Conservation (phyloP, 1,140 invertebrate genomes). For the Oppia nitens region DNA sequence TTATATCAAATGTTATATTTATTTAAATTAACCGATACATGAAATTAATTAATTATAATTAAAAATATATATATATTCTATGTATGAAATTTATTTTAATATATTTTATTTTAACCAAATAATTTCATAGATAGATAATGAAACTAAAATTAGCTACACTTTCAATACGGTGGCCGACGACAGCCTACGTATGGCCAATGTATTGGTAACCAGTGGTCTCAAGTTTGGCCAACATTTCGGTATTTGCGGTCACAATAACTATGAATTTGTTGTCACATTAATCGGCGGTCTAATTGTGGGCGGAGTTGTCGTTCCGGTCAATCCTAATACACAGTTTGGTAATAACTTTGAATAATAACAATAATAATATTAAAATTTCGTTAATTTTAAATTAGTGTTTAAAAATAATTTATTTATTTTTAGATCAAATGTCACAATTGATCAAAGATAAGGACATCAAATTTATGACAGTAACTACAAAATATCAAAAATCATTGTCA, state of each 20-base stretch:
- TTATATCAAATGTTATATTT: too few species aligned
- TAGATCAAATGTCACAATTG: neutral
- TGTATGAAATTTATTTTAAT: too few species aligned
- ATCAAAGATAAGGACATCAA: neutral
- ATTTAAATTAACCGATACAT: too few species aligned
- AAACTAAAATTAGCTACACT: neutral
- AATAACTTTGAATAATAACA: neutral
- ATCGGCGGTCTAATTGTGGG: neutral
- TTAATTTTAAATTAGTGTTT: neutral
- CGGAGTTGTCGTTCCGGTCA: neutral
- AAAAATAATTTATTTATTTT: neutral
- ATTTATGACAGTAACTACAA: neutral
- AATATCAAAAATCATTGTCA: neutral
- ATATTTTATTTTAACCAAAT: too few species aligned
- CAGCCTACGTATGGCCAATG: neutral
- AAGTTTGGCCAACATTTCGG: neutral
- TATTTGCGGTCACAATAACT: neutral
- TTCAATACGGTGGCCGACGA: neutral
- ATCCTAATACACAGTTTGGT: neutral
- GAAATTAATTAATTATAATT: neutral
- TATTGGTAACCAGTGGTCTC: neutral
- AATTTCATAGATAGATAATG: neutral
- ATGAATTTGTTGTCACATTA: neutral
- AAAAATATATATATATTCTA: neutral
- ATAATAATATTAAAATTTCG: too few species aligned